phyloP scores from a whole-genome alignment of 2,888 invertebrate genomes.

The Mellilla xanthometata region DNA sequence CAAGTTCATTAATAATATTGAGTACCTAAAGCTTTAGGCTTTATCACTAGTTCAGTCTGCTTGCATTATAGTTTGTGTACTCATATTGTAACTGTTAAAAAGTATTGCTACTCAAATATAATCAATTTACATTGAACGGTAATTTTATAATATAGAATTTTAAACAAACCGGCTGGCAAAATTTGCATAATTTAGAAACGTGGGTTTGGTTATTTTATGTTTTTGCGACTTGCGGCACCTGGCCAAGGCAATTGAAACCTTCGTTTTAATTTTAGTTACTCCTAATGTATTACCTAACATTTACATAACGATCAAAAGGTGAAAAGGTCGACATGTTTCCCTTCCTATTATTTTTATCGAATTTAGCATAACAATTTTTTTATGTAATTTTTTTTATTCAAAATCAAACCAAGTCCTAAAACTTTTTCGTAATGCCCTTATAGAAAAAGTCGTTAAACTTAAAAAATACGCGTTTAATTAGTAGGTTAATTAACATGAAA shows the following conservation, averaged over 20 bases:
- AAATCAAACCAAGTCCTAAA: not conserved
- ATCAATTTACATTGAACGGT: slow-evolving; percentile 24
- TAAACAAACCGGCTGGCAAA: slow-evolving; percentile 24
- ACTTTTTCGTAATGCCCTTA: not conserved
- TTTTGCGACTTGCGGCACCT: slow-evolving; percentile 24
- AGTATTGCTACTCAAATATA: too few relatives aligned
- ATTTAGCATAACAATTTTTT: not conserved
- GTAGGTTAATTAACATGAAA: slow-evolving; percentile 53
- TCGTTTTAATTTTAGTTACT: slow-evolving; percentile 14
- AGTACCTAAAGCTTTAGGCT: too few relatives aligned
- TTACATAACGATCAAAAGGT: slow-evolving; percentile 16
- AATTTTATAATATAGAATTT: slow-evolving; percentile 25
- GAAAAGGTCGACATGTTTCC: slow-evolving; percentile 9
- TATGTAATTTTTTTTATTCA: not conserved
- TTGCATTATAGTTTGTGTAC: too few relatives aligned
- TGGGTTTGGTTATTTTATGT: slow-evolving; percentile 28
- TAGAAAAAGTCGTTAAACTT: slow-evolving; percentile 9
- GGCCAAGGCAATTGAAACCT: slow-evolving; percentile 23
- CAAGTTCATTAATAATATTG: too few relatives aligned
- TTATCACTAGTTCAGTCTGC: too few relatives aligned
- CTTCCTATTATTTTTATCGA: not conserved
- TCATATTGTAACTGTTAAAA: too few relatives aligned
- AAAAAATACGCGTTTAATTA: slow-evolving; percentile 18
- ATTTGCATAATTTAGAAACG: slow-evolving; percentile 32
- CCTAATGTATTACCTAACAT: slow-evolving; percentile 6